Evolutionary conservation across 1,140 invertebrate genomes (phyloP).

Genomic region (Orchesella cincta): DNA sequence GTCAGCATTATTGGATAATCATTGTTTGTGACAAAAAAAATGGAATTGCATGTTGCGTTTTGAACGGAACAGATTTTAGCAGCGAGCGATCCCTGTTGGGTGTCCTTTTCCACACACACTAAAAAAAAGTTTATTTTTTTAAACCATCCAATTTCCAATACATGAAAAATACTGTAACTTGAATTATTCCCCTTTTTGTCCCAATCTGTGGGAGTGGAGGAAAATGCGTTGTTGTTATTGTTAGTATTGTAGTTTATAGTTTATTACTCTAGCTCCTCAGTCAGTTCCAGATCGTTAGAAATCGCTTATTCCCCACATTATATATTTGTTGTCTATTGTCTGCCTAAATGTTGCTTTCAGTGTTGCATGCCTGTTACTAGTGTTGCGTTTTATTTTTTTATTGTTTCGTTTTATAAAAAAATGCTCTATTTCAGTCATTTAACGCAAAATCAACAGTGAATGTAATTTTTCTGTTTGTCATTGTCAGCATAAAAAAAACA

Average conservation of each 20-base stretch:
- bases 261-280: neutral
- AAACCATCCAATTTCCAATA: neutral
- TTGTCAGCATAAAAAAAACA: too few species aligned
- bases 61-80: too few species aligned
- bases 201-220: neutral
- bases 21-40: too few species aligned
- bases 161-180: neutral
- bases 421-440: too few species aligned
- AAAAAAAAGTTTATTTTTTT: too few species aligned
- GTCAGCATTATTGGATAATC: too few species aligned
- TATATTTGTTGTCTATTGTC: slow-evolving; percentile 37
- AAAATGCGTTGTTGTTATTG: too few species aligned
- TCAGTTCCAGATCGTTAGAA: neutral
- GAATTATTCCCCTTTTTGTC: neutral
- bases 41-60: too few species aligned
- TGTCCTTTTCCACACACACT: too few species aligned
- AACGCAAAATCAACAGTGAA: too few species aligned
- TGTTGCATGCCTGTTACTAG: slow-evolving; percentile 45
- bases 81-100: too few species aligned
- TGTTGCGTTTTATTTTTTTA: neutral
- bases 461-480: too few species aligned
- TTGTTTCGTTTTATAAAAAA: neutral
- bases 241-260: neutral
- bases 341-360: slow-evolving; percentile 49
- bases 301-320: neutral